These are phyloP conservation scores for Terrapene triunguis DNA, from an alignment of 2,113 vertebrate species.

Conservation along the genomic window DNA sequence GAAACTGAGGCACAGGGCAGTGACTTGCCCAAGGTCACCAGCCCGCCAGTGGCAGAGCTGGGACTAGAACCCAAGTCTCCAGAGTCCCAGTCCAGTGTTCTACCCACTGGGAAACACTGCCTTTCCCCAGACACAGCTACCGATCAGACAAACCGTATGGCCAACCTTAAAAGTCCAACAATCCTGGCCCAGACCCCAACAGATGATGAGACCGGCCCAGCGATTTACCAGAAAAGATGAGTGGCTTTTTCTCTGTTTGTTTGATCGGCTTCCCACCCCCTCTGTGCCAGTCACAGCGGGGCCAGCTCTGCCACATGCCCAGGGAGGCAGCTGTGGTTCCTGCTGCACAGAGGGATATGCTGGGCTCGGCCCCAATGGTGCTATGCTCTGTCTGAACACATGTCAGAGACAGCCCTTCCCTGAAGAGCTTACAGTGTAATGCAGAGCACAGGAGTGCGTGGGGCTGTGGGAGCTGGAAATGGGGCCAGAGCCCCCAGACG, in stretches of 20 bases:
- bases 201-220: too few relatives aligned
- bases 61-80: neutral
- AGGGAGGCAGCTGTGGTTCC: neutral
- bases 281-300: too few relatives aligned
- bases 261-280: neutral
- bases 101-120: neutral
- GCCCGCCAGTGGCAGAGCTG: neutral
- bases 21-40: neutral
- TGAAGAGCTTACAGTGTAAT: neutral
- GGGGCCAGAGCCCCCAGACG: too few relatives aligned
- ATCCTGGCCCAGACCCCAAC: too few relatives aligned
- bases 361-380: too few relatives aligned
- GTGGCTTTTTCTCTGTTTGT: neutral
- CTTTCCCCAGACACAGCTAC: neutral
- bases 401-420: neutral
- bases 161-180: too few relatives aligned
- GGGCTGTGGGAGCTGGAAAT: too few relatives aligned
- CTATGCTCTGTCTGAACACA: neutral
- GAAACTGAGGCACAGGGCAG: neutral
- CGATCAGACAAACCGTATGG: too few relatives aligned
- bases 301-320: neutral
- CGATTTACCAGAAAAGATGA: too few relatives aligned
- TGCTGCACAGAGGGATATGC: neutral
- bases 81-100: neutral
- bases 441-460: neutral